phyloP scores from a whole-genome alignment of 2,888 invertebrate species.

The Uloborus plumipes region DNA sequence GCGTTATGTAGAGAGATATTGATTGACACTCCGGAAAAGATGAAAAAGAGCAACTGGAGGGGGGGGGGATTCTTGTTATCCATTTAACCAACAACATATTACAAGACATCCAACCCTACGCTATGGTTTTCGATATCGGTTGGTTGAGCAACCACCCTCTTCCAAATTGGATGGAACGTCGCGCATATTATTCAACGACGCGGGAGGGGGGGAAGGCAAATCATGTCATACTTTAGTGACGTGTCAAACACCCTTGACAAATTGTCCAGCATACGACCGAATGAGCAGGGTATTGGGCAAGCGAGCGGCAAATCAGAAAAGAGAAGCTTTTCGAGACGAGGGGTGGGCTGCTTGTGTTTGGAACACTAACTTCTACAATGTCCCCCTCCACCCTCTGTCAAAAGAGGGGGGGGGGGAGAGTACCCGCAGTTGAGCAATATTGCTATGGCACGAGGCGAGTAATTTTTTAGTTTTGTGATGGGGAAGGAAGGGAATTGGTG shows the following conservation, averaged over 20 bases:
- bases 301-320: slow-evolving; percentile 50
- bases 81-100: slow-evolving; percentile 42
- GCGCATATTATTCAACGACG: slow-evolving; percentile 3
- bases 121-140: slow-evolving; percentile 46
- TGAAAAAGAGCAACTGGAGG: too few species aligned
- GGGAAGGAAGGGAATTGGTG: not conserved
- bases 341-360: not conserved
- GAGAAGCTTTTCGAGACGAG: slow-evolving; percentile 4
- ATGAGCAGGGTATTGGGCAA: slow-evolving; percentile 54
- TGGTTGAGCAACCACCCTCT: slow-evolving; percentile 29
- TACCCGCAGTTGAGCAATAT: not conserved
- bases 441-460: slow-evolving; percentile 7
- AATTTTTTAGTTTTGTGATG: not conserved
- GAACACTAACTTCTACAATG: not conserved
- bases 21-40: too few species aligned
- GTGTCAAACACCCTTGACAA: slow-evolving; percentile 52
- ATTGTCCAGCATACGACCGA: slow-evolving; percentile 54
- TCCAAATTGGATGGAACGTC: slow-evolving; percentile 23
- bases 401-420: too few species aligned
- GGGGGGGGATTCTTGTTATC: slow-evolving; percentile 21
- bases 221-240: slow-evolving; percentile 60
- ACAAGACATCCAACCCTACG: slow-evolving; percentile 4
- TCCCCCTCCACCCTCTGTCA: too few species aligned
- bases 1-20: too few species aligned
- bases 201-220: slow-evolving; percentile 21